Base-by-base conservation (phyloP, 1,140 invertebrate species). In the Neodiprion fabricii region DNA sequence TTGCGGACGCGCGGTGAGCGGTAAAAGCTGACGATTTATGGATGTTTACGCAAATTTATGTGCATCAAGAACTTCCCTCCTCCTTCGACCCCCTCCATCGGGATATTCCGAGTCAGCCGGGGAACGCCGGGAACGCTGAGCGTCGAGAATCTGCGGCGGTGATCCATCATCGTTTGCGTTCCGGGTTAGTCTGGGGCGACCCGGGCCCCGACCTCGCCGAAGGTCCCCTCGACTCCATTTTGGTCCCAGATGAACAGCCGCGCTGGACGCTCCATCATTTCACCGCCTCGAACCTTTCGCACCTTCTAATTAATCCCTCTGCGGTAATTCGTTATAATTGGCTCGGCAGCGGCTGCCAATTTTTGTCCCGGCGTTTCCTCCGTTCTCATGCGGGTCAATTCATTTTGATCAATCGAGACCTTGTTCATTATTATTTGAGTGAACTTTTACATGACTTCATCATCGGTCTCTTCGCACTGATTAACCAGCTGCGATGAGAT, bases 11-110 rank as follows among this genome's bases (percentile, higher is more conserved):
- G 28, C 28, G 28, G 28, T 40, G 28, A 40, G 28, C 28, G 5
- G 28, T 40, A 40, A 40, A 40, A 40, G 28, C 28, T 40, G 28
- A 40, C 28, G 28, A 82, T 82, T 82, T 80, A 81, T 81, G 77
- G 77, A 68, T 80, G 78, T 81, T 80, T 80, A 72, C 72, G 75
- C 75, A 76, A 82, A 83, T 83, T 81, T 82, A 82, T 82, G 81
- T 75, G 78, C 76, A 75, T 73, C 70, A 76, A 70, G 23, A 53
- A 14, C 53, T 61, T 17, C n/a, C 28, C 28, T 40, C 5, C 28
- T 1, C 28, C 28, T 1, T 40, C 28, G 28, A 21, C 28, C 28
- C 28, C 28, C 5, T 40, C 28, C 28, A 3, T 40, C 28, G 28
- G 28, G 28, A 40, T 40, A 40, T 5, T 40, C 28, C 67, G 72